Base-by-base conservation (phyloP, 2,888 invertebrate species). In the Euplagia quadripunctaria region DNA sequence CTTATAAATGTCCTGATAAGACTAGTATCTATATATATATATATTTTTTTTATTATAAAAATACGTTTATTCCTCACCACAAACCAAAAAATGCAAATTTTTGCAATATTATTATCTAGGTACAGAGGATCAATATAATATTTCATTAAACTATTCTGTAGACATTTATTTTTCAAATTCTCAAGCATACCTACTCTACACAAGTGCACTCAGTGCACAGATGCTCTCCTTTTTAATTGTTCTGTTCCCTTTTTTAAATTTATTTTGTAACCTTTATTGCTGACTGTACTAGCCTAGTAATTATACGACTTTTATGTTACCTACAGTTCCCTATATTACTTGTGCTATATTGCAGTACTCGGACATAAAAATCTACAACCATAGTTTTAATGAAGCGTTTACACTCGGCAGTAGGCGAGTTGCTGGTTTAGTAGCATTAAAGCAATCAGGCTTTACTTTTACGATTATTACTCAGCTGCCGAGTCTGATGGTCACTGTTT, bases 301-400 rank as follows among this genome's bases (percentile, higher is more conserved):
- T 55, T 46, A 61, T 46, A 31, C 9, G 43, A 14, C 17, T 51
- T n/a, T 63, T 63, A 70, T 70, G 7, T 31, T 31, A 41, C 41
- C 49, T 41, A 63, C 69, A 63, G 41, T 63, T 69, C 12, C 49
- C n/a, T 49, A 63, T 51, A 49, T 17, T 70, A 70, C 69, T 41
- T 70, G 31, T 49, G 49, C 69, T 51, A 14, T 68, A 68, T 68
- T 58, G 20, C 43, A 61, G 68, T 58, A 43, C 31, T 41, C 8
- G n/a, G 14, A 63, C 51, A 63, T 70, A 70, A 70, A 70, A 69
- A 20, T 16, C 14, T 61, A 52, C 68, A 11, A 16, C 61, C 63
- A 70, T 71, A 51, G 9, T 65, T 46, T 70, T 71, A 64, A 64
- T 58, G 65, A 63, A 55, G 65, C 71, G 58, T 65, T 71, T 65